Evolutionary conservation across 2,113 vertebrate genomes (phyloP).

Genomic region (Eubucco bourcierii): DNA sequence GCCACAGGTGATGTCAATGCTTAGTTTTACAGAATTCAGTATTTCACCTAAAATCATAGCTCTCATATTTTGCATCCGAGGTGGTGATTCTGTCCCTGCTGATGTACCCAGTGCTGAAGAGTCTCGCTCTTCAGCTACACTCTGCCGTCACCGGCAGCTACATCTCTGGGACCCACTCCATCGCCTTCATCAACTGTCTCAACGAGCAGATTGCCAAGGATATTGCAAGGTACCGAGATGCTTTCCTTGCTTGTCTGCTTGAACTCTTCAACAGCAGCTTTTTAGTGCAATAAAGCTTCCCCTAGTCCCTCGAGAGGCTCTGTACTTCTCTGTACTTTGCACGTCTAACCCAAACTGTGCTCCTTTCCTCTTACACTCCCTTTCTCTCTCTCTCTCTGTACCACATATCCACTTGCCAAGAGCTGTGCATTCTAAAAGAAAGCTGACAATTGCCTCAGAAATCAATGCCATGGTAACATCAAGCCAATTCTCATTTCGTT

Average conservation of each 20-base stretch:
- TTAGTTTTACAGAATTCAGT: background rate
- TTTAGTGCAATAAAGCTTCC: background rate
- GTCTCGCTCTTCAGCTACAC: conserved; percentile 74
- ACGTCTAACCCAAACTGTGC: background rate
- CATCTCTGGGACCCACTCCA: conserved; percentile 79
- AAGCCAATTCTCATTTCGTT: background rate
- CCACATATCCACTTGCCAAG: background rate
- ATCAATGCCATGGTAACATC: background rate
- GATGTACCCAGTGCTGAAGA: conserved; percentile 74
- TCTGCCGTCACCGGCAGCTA: conserved; percentile 77
- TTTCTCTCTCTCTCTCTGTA: background rate
- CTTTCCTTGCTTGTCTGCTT: background rate
- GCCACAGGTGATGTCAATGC: rapidly evolving
- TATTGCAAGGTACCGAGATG: conserved; percentile 79
- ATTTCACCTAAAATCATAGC: background rate
- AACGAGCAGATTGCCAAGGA: conserved; percentile 85
- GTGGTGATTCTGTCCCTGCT: conserved; percentile 72
- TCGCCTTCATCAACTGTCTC: conserved; percentile 86
- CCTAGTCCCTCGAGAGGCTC: background rate
- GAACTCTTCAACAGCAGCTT: background rate
- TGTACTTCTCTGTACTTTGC: background rate
- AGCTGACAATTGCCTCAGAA: background rate
- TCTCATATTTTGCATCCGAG: conserved; percentile 1
- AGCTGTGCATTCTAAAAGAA: background rate
- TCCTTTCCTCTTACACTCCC: background rate